These are phyloP conservation scores for Acanthosepion lycidas DNA, from an alignment of 2,888 invertebrate species.

Conservation along the genomic window DNA sequence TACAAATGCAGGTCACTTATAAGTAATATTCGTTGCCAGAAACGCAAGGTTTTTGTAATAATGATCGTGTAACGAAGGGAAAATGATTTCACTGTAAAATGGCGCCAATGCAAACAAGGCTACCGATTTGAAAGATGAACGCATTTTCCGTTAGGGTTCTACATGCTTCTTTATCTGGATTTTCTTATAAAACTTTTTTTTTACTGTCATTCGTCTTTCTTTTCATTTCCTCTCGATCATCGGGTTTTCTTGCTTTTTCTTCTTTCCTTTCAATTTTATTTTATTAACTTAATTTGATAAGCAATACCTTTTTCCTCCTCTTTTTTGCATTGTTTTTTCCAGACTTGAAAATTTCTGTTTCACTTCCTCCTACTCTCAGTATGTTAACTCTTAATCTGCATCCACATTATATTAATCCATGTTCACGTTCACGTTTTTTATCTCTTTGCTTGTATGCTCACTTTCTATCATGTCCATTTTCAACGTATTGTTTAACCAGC, in stretches of 20 bases:
- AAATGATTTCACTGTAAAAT: neutral
- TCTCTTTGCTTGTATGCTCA: neutral
- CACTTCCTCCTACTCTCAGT: neutral
- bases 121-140: neutral
- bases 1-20: neutral
- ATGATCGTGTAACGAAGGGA: neutral
- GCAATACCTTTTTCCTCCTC: too few species aligned
- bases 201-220: neutral
- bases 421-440: neutral
- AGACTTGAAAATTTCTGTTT: neutral
- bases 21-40: neutral
- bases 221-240: too few species aligned
- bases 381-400: neutral
- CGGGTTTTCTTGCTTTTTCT: neutral
- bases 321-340: neutral
- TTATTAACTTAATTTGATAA: too few species aligned
- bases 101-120: neutral
- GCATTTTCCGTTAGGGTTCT: neutral
- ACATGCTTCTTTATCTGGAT: neutral
- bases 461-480: neutral
- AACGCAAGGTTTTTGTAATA: neutral
- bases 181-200: neutral
- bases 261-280: neutral
- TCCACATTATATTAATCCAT: neutral
- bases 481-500: constrained; percentile 14